Base-by-base conservation (phyloP, 2,797 vertebrate genomes). In the Halcyon chelicuti region DNA sequence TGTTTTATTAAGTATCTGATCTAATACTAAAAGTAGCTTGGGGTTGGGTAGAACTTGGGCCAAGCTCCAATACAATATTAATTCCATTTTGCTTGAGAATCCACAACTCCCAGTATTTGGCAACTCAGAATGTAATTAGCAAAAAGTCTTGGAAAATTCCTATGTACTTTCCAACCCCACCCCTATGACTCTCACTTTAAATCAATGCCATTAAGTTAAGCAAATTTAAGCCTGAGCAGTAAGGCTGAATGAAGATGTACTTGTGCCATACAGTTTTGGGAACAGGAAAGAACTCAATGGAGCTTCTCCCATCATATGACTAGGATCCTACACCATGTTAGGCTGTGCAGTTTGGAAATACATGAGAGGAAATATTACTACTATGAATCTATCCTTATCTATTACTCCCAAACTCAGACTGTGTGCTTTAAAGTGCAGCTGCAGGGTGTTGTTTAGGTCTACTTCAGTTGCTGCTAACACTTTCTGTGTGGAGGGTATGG, bases 121-220 rank as follows among this genome's bases (percentile, higher is more conserved):
- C 17, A 91, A 74, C 37, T 86, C 40, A 42, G 31, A 77, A 46
- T 51, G 68, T 77, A 88, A 93, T 74, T 25, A 90, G 19, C 4
- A 95, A 67, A 89, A 88, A 57, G 6, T 40, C 23, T 54, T 54
- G 49, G 67, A 79, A 89, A 89, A 33, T 33, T 55, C 29, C 52
- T 62, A 67, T 4, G 7, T 22, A 52, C 7, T 1, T 21, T 79
- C 7, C 29, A 42, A 42, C 9, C 25, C 16, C 1, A 0, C 3
- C 29, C 7, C 13, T 12, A 8, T 31, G 76, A 49, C 51, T 85
- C 63, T 55, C 13, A 70, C 18, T 71, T 94, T 60, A 88, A 82
- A 83, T 87, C 61, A 79, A 12, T 73, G 51, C 28, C 35, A 29
- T 8, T 74, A 79, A 92, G 52, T n/a, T n/a, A 82, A 89, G 20